These are phyloP conservation scores for Montipora capricornis DNA, from an alignment of 64 coral and sea anemone genomes.

Conservation along the genomic window DNA sequence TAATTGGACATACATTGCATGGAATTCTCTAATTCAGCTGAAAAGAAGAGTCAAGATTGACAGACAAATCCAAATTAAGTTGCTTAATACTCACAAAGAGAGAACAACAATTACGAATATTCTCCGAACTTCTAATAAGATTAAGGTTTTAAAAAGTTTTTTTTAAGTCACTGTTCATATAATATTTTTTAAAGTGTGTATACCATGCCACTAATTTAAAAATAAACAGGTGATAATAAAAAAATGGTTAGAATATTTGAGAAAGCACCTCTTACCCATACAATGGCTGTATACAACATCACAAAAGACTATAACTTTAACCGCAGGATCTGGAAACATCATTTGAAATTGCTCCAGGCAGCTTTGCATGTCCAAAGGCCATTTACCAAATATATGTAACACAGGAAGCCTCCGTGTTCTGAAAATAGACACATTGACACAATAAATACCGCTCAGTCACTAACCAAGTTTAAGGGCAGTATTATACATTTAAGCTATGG, in stretches of 20 bases:
- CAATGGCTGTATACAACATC: constrained; percentile 87
- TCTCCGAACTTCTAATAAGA: too few relatives aligned
- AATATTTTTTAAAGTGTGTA: too few relatives aligned
- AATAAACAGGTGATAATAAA: background rate
- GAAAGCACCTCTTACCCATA: constrained; percentile 73
- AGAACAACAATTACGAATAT: too few relatives aligned
- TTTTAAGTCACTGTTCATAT: too few relatives aligned
- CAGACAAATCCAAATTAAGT: too few relatives aligned
- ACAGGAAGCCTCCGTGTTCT: constrained; percentile 89
- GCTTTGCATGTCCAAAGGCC: constrained; percentile 45
- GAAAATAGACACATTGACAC: background rate
- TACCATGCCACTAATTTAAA: too few relatives aligned
- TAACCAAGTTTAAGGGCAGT: too few relatives aligned
- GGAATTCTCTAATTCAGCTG: constrained; percentile 3
- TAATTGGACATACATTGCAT: constrained; percentile 4
- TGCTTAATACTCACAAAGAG: too few relatives aligned
- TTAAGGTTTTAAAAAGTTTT: too few relatives aligned
- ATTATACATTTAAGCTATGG: too few relatives aligned
- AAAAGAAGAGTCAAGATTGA: background rate
- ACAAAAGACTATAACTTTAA: constrained; percentile 85
- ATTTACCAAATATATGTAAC: constrained; percentile 91
- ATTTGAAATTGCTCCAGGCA: constrained; percentile 71
- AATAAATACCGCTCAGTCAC: too few relatives aligned
- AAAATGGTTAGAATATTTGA: background rate
- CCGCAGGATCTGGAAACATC: constrained; percentile 51